phyloP scores from a whole-genome alignment of 2,797 vertebrate genomes.

The Poecilia picta region DNA sequence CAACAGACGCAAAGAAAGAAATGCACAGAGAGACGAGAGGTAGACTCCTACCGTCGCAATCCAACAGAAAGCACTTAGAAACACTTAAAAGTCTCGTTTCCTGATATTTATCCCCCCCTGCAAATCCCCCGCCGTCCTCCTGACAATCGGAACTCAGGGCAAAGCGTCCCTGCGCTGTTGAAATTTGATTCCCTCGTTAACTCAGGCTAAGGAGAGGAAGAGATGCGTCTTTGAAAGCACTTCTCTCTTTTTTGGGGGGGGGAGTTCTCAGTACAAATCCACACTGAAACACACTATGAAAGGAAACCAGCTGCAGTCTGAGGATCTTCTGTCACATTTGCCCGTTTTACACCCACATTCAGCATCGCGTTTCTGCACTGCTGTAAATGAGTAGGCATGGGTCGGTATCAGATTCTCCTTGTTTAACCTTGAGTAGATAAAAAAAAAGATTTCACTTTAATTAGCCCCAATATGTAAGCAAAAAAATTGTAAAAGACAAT shows the following conservation, averaged over 20 bases:
- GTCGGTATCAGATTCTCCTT: neutral
- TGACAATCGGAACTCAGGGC: constrained; percentile 91
- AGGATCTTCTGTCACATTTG: constrained; percentile 8
- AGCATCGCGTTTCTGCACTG: constrained; percentile 5
- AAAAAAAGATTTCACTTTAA: neutral
- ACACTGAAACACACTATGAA: constrained; percentile 51
- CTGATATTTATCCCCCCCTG: constrained; percentile 68
- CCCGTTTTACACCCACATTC: constrained; percentile 21
- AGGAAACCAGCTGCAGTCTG: constrained; percentile 34
- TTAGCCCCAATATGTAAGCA: neutral
- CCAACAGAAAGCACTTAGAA: constrained; percentile 86
- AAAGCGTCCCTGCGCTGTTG: constrained; percentile 37
- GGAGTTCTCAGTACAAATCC: constrained; percentile 53
- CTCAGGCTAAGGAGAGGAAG: constrained; percentile 72
- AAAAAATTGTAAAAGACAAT: neutral
- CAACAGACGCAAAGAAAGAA: constrained; percentile 47
- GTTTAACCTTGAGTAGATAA: neutral
- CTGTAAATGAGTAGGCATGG: neutral
- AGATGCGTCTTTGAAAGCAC: constrained; percentile 48
- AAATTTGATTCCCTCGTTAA: constrained; percentile 61
- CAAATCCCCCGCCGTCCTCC: constrained; percentile 34
- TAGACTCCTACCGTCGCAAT: constrained; percentile 65
- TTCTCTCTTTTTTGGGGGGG: constrained; percentile 34
- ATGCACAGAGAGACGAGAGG: constrained; percentile 50
- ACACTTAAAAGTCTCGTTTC: constrained; percentile 10